Evolutionary conservation across 2,797 vertebrate genomes (phyloP), one percentile per base, ranked within the genome.

Genomic region (Echeneis naucrates): DNA sequence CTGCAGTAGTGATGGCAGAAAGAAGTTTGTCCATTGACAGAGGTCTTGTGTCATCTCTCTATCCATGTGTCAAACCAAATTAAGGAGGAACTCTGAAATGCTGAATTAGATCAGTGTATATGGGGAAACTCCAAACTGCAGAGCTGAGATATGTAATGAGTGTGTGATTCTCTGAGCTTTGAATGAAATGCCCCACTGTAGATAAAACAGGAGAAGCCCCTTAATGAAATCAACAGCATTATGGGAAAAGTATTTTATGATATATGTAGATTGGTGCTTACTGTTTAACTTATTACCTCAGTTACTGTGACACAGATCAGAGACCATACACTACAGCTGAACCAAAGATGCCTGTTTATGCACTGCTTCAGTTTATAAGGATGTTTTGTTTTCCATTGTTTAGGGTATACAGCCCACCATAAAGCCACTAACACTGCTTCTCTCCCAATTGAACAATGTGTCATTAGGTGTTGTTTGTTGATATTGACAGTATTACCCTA

Each of bases 281-380:
- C 83, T 89, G 74, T 90, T 93, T 96, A 97, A 98, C 95, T 96
- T 96, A 96, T 97, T 99, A 98, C 97, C 97, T 98, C 97, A 93
- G 88, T 76, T 86, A 94, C 75, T 60, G 92, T 86, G 69, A 85
- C 81, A 87, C 24, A 68, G 33, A 65, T 84, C 80, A 70, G 60
- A 89, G 67, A 56, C 69, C 70, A 4, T 82, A 75, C 72, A 91
- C 30, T 92, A 94, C 94, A 95, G 95, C 92, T 89, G 79, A 93
- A 93, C 93, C 94, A 94, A 94, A 94, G 92, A 94, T 54, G 83
- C 82, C 84, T 74, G 38, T 74, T 72, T 82, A 87, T 85, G 86
- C 89, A 89, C 89, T 77, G 87, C 88, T 92, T 88, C 45, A 54
- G 52, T 77, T 77, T 79, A 84, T 88, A 48, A 63, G 33, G 24